phyloP scores from a whole-genome alignment of 2,888 invertebrate genomes.

The Tiphia femorata region DNA sequence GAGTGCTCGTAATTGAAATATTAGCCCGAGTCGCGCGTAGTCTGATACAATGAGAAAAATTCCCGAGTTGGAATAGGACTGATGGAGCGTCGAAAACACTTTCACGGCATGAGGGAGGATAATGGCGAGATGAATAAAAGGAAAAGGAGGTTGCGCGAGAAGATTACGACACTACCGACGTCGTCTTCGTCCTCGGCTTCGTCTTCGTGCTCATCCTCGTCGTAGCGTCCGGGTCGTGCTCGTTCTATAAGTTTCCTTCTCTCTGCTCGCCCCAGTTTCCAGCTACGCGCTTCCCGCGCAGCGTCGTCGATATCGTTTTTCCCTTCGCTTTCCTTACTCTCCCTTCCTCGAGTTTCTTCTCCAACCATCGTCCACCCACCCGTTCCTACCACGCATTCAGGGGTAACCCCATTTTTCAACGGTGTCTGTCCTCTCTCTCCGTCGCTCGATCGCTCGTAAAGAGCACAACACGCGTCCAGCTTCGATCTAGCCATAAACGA shows the following conservation, averaged over 20 bases:
- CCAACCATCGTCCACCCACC: not conserved
- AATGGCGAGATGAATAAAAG: conserved; percentile 3
- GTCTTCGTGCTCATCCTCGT: too few species aligned
- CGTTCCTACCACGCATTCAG: too few species aligned
- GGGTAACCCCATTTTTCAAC: too few species aligned
- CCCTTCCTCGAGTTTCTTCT: not conserved
- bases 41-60: too few species aligned
- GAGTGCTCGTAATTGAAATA: too few species aligned
- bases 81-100: too few species aligned
- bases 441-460: conserved; percentile 20
- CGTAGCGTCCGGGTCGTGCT: too few species aligned
- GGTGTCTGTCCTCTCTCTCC: too few species aligned
- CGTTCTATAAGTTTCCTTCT: not conserved
- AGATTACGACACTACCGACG: not conserved
- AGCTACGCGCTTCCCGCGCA: not conserved
- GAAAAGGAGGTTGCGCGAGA: not conserved
- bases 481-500: conserved; percentile 5
- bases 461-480: conserved; percentile 17
- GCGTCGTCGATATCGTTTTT: not conserved
- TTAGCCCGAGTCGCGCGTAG: too few species aligned
- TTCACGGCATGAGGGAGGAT: too few species aligned
- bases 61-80: too few species aligned
- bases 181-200: too few species aligned
- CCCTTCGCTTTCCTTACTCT: not conserved
- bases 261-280: not conserved